Base-by-base conservation (phyloP, 2,888 invertebrate species). In the Sinotaia quadrata region DNA sequence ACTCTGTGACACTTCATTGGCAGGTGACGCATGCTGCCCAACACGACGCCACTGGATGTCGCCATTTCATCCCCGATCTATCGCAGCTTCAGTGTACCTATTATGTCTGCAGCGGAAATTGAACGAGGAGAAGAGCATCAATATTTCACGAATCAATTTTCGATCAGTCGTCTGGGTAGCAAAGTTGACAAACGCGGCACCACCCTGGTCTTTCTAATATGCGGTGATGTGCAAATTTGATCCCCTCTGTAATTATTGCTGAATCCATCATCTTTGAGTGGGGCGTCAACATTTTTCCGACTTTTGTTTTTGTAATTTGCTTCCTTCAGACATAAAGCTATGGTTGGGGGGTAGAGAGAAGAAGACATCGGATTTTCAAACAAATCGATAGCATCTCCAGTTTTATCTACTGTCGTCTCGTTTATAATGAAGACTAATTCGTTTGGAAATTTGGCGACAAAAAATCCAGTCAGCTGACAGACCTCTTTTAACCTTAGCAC, bases 81-180 rank as follows among this genome's bases (percentile, higher is more conserved):
- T 56, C 52, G 37, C 54, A 31, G 24, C 56, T 44, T 63, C 36
- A 36, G 37, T 52, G 36, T 52, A 37, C 62, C 62, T 65, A 56
- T 65, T 56, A 65, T 65, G 65, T 65, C 65, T 65, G 54, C 44
- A 54, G 56, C 65, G 65, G 65, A 65, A 65, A 65, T 65, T 65
- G 65, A 56, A 54, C 56, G 44, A 52, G n/a, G 65, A 65, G 56
- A 65, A 47, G 54, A n/a, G 37, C 65, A 65, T 65, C 65, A 65
- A 65, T 65, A 65, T 65, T 65, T 65, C 31, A 65, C 31, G 65
- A 65, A 65, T 52, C 65, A 65, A 65, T 65, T 63, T 65, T 65
- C 65, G 56, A 56, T 65, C 41, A 15, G 29, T 36, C 56, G 44
- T 65, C 65, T 56, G 65, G 31, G 65, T 33, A 31, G 41, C 54